Percentiles rank a stretch among this genome's conserved stretches.
Conservation (phyloP, 2,888 invertebrate species). For the Andrena praecox region DNA sequence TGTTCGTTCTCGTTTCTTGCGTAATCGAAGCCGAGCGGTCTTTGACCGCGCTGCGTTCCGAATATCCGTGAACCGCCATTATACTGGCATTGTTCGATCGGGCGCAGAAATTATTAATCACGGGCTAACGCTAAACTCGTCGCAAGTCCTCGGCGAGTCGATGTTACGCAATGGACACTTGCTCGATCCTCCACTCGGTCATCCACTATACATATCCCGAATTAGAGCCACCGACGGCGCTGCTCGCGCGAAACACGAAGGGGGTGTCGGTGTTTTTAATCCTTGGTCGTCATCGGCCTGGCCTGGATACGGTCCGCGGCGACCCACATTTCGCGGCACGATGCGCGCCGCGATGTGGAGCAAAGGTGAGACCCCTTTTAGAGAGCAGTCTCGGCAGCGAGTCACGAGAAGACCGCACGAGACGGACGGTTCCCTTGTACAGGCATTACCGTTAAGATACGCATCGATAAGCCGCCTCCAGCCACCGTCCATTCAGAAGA, state of each 20-base stretch:
- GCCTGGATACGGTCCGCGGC: constrained; percentile 46
- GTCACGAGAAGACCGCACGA: constrained; percentile 54
- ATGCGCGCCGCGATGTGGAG: constrained; percentile 43
- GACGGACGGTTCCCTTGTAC: constrained; percentile 46
- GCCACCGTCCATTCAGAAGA: constrained; percentile 40
- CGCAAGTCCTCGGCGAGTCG: no score
- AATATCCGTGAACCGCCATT: constrained; percentile 4
- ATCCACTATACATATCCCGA: background rate
- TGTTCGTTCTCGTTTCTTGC: constrained; percentile 36
- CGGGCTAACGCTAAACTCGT: no score
- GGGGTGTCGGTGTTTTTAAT: constrained; percentile 31
- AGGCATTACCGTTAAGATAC: constrained; percentile 61
- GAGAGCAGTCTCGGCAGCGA: constrained; percentile 53
- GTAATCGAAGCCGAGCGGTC: constrained; percentile 50
- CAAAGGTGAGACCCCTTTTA: constrained; percentile 61
- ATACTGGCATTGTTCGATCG: background rate
- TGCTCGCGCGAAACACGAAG: background rate
- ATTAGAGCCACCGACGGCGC: constrained; percentile 11
- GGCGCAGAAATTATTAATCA: no score
- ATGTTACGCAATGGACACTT: no score
- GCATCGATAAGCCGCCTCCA: constrained; percentile 66
- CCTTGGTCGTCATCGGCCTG: constrained; percentile 36
- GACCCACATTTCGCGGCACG: constrained; percentile 44
- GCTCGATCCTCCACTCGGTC: no score
- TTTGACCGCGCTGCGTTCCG: constrained; percentile 48